Conservation (phyloP, 2,888 invertebrate species). For the Teleiodes luculella region DNA sequence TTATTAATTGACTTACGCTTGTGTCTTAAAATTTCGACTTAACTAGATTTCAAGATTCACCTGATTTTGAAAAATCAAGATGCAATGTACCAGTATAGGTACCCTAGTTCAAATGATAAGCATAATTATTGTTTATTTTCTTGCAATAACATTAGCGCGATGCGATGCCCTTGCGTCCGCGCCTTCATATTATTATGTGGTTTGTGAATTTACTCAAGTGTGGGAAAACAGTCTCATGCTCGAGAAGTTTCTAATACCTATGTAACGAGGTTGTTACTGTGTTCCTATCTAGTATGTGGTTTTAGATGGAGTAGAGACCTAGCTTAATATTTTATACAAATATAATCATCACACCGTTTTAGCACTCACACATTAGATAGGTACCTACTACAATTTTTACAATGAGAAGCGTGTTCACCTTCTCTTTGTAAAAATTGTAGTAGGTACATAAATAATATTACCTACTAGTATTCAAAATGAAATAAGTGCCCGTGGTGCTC, state of each 20-base stretch:
- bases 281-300: background rate
- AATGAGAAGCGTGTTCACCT: too few relatives aligned
- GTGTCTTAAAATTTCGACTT: too few relatives aligned
- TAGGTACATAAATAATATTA: too few relatives aligned
- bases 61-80: background rate
- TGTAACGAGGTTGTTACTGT: background rate
- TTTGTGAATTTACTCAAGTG: slow-evolving; percentile 53
- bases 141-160: slow-evolving; percentile 13
- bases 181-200: slow-evolving; percentile 36
- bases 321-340: too few relatives aligned
- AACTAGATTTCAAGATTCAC: too few relatives aligned
- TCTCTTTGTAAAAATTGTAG: too few relatives aligned
- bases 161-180: slow-evolving; percentile 15
- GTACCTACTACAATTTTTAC: too few relatives aligned
- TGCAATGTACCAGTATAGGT: background rate
- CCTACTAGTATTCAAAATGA: too few relatives aligned
- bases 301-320: background rate
- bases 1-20: too few relatives aligned
- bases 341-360: too few relatives aligned
- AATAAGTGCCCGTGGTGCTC: too few relatives aligned
- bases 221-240: slow-evolving; percentile 38
- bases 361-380: too few relatives aligned
- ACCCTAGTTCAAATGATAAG: background rate
- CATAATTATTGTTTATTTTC: slow-evolving; percentile 13
- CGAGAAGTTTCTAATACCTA: background rate